Evolutionary conservation across 2,113 vertebrate species (phyloP).

Genomic region (Lasiurus cinereus): DNA sequence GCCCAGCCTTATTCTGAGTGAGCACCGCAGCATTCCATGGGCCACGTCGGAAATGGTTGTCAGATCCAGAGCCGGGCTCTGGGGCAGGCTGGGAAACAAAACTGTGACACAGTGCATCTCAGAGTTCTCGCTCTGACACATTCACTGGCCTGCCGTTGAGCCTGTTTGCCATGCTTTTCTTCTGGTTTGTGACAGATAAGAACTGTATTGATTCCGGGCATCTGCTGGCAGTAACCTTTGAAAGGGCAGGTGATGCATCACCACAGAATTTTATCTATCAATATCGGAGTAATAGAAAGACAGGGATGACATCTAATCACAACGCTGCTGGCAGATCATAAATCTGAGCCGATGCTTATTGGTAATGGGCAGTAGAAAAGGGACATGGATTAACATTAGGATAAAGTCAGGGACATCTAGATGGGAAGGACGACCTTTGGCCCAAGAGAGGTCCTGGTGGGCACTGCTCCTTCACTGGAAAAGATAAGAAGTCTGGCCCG

Average conservation of each 20-base stretch:
- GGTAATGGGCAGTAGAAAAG: conserved; percentile 56
- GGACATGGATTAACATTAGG: conserved; percentile 23
- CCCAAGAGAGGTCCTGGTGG: neutral
- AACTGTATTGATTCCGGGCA: conserved; percentile 83
- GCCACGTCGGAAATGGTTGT: neutral
- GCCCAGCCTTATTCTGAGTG: neutral
- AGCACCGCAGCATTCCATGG: neutral
- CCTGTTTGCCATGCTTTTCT: conserved; percentile 73
- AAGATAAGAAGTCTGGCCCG: neutral
- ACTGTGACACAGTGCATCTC: neutral
- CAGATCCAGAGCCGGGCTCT: neutral
- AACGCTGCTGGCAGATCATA: conserved; percentile 89
- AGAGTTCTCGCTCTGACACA: neutral
- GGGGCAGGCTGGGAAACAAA: neutral
- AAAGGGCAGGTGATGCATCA: conserved; percentile 88
- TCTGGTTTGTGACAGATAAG: conserved; percentile 88
- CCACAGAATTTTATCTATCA: conserved; percentile 92
- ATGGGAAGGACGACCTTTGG: neutral
- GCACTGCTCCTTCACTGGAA: neutral
- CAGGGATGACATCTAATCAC: conserved; percentile 94
- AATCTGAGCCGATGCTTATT: conserved; percentile 87
- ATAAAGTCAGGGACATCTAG: neutral
- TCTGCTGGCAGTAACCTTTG: conserved; percentile 87
- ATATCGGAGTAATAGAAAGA: conserved; percentile 91
- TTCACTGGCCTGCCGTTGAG: conserved; percentile 15